phyloP scores from a whole-genome alignment of 2,113 vertebrate genomes.

The Riparia riparia region DNA sequence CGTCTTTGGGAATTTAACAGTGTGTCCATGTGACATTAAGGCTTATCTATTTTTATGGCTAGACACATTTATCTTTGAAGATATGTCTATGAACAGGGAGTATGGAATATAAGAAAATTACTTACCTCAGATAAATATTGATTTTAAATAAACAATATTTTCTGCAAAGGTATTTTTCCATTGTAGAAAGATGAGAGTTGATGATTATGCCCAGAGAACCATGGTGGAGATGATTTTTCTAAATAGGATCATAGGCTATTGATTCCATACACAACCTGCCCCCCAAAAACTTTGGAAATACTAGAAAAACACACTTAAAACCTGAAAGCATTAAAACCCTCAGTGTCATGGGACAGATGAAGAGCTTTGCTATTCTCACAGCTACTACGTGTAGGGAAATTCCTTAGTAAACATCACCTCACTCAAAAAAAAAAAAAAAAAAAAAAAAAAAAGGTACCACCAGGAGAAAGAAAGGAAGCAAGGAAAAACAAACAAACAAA shows the following conservation, averaged over 20 bases:
- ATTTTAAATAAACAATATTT: neutral
- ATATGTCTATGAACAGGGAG: neutral
- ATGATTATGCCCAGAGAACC: neutral
- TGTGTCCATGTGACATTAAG: neutral
- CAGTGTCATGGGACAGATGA: neutral
- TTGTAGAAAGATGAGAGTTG: neutral
- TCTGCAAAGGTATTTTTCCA: neutral
- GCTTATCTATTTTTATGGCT: neutral
- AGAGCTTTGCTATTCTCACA: neutral
- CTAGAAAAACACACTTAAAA: neutral
- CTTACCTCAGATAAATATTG: neutral
- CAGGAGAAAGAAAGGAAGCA: neutral
- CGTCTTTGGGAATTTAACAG: neutral
- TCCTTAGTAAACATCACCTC: neutral
- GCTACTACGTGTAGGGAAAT: neutral
- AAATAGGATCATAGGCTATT: neutral
- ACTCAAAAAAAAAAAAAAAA: too few species aligned
- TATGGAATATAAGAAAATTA: neutral
- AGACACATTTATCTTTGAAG: neutral
- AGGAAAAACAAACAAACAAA: too few species aligned
- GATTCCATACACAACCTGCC: neutral
- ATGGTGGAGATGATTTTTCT: neutral
- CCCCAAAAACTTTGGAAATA: neutral
- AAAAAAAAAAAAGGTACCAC: neutral
- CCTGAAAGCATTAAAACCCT: neutral